A percentile compares a stretch with the other conserved stretches of the same genome.
Conservation (phyloP, 2,888 invertebrate species). For the Brachypalpus laphriformis region DNA sequence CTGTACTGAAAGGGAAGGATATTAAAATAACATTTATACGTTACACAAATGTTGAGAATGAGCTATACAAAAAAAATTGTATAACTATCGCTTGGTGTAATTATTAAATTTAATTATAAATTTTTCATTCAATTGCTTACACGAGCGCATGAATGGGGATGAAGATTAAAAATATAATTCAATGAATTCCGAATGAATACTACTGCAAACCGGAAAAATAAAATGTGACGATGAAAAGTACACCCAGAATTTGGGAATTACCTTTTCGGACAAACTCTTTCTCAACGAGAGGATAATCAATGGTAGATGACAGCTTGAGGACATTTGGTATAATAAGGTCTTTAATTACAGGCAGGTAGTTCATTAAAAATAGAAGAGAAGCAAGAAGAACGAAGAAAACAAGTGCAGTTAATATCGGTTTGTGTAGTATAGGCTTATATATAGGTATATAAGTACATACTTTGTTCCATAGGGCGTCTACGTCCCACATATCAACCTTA, state of each 20-base stretch:
- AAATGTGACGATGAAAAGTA: neutral
- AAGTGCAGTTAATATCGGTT: too few species aligned
- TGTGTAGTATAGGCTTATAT: too few species aligned
- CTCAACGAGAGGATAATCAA: neutral
- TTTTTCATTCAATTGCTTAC: conserved; percentile 19
- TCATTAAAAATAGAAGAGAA: neutral
- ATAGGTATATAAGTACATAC: too few species aligned
- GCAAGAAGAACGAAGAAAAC: too few species aligned
- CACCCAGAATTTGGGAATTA: conserved; percentile 9
- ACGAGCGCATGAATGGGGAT: conserved; percentile 20
- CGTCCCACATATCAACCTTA: too few species aligned
- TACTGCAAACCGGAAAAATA: neutral
- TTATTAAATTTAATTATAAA: conserved; percentile 50
- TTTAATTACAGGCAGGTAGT: neutral
- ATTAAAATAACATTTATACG: conserved; percentile 10
- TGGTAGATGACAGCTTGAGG: conserved; percentile 14
- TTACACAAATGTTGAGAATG: too few species aligned
- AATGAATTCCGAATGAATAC: conserved; percentile 16
- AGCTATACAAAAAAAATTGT: neutral
- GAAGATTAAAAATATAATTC: conserved; percentile 39
- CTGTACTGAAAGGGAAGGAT: neutral
- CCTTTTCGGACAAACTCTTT: neutral
- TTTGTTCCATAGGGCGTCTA: too few species aligned
- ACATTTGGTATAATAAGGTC: neutral
- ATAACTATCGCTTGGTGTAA: conserved; percentile 9